Evolutionary conservation across 2,888 invertebrate genomes (phyloP).

Genomic region (Siphlonurus alternatus): DNA sequence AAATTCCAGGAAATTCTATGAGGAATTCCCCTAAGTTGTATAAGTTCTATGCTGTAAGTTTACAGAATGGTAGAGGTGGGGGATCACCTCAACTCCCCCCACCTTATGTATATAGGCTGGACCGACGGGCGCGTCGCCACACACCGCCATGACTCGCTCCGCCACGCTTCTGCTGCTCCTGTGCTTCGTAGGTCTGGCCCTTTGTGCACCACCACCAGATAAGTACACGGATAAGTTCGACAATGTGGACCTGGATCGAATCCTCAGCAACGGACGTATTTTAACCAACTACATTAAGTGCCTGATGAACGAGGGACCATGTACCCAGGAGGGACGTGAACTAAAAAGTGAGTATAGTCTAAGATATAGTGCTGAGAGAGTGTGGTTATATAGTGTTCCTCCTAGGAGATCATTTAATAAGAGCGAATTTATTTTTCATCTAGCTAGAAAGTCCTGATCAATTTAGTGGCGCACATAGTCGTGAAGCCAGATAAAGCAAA

Average conservation of each 20-base stretch:
- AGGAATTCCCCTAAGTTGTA: conserved; percentile 20
- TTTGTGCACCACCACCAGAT: conserved; percentile 17
- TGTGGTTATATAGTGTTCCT: too few species aligned
- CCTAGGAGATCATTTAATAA: too few species aligned
- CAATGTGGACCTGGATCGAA: conserved; percentile 37
- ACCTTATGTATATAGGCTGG: not conserved
- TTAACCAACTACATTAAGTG: conserved; percentile 43
- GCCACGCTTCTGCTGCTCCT: conserved; percentile 12
- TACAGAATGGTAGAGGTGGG: conserved; percentile 33
- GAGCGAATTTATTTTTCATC: too few species aligned
- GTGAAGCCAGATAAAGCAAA: too few species aligned
- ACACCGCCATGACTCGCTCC: not conserved
- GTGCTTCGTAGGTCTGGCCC: conserved; percentile 18
- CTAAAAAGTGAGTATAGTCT: conserved; percentile 35
- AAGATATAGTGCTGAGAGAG: too few species aligned
- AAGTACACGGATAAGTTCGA: conserved; percentile 34
- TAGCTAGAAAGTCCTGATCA: too few species aligned
- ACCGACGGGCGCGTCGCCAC: not conserved
- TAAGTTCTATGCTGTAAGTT: conserved; percentile 30
- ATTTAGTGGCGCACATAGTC: too few species aligned
- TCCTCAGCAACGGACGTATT: conserved; percentile 36
- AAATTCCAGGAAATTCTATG: not conserved
- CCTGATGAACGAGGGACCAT: conserved; percentile 39
- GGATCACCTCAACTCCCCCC: not conserved
- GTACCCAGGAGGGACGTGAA: conserved; percentile 40